These are phyloP conservation scores for Philaenus spumarius DNA, from an alignment of 1,140 invertebrate genomes.

Conservation along the genomic window DNA sequence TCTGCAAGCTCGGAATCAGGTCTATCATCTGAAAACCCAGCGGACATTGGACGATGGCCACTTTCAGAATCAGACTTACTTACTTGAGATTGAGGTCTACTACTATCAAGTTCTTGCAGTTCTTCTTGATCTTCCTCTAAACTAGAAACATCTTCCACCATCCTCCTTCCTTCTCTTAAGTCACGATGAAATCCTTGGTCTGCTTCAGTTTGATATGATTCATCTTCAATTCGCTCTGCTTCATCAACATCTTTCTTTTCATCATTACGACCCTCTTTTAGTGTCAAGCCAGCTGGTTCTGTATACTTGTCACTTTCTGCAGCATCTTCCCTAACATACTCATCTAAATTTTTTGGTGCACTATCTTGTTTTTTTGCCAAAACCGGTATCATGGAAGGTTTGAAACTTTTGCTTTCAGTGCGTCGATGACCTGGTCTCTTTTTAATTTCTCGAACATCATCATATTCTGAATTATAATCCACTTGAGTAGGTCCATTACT, in stretches of 20 bases:
- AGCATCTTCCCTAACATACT: conserved; percentile 28
- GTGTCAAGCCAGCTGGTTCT: conserved; percentile 34
- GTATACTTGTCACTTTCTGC: conserved; percentile 38
- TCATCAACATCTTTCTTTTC: conserved; percentile 42
- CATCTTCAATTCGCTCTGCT: conserved; percentile 35
- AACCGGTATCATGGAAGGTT: conserved; percentile 32
- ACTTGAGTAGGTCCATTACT: conserved; percentile 51
- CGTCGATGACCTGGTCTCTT: conserved; percentile 45
- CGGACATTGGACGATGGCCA: conserved; percentile 33
- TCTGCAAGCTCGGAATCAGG: conserved; percentile 42
- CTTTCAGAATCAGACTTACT: conserved; percentile 40
- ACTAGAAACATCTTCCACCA: conserved; percentile 29
- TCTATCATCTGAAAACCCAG: conserved; percentile 39
- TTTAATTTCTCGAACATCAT: conserved; percentile 39
- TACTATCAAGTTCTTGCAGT: conserved; percentile 30
- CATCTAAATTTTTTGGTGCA: conserved; percentile 5
- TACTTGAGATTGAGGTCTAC: conserved; percentile 36
- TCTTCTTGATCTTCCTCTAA: conserved; percentile 28
- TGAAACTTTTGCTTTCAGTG: conserved; percentile 46
- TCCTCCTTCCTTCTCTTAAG: conserved; percentile 32
- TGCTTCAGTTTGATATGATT: conserved; percentile 39
- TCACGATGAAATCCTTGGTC: conserved; percentile 39
- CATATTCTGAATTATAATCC: conserved; percentile 45
- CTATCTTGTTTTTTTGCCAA: conserved; percentile 16
- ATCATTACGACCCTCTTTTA: conserved; percentile 41